phyloP scores from a whole-genome alignment of 2,113 vertebrate species.

The Aepyceros melampus region DNA sequence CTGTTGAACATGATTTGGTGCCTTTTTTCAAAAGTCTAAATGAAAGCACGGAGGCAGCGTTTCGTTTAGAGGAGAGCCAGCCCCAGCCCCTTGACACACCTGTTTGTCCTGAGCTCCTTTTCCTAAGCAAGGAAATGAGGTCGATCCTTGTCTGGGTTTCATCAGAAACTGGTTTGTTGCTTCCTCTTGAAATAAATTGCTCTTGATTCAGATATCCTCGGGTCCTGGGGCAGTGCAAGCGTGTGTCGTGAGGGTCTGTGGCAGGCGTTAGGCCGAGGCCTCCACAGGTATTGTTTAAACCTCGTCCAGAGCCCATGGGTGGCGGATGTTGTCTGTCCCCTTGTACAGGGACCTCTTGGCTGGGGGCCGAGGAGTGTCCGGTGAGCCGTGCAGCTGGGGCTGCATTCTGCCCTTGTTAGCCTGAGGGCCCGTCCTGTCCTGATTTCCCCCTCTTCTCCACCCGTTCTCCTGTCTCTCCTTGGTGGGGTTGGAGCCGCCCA shows the following conservation, averaged over 20 bases:
- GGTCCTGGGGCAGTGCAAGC: background rate
- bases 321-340: background rate
- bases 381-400: fast-evolving
- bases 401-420: background rate
- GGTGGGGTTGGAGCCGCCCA: background rate
- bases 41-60: background rate
- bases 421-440: background rate
- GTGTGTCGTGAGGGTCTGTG: fast-evolving
- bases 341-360: background rate
- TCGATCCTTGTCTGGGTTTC: background rate
- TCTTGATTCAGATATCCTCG: background rate
- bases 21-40: background rate
- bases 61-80: background rate
- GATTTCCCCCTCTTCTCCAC: background rate
- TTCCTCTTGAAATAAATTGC: background rate
- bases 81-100: background rate
- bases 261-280: background rate
- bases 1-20: background rate
- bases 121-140: background rate
- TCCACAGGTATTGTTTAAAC: fast-evolving
- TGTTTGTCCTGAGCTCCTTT: background rate
- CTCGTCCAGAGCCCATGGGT: background rate
- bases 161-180: background rate
- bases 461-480: background rate
- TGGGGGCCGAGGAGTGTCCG: background rate